phyloP scores from a whole-genome alignment of 2,888 invertebrate species.

The Acholoe squamosa region DNA sequence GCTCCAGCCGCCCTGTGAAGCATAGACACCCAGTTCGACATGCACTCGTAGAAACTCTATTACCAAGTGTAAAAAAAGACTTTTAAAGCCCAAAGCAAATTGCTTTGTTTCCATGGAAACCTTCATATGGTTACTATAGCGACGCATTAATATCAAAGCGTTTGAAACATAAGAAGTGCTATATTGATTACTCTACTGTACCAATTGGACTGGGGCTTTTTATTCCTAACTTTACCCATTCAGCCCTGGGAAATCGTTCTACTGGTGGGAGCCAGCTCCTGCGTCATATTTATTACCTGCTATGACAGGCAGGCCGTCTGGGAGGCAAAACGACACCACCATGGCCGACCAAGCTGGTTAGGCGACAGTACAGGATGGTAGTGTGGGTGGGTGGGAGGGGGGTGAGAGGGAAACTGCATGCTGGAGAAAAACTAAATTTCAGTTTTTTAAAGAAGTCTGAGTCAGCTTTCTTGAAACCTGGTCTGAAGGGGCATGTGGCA shows the following conservation, averaged over 20 bases:
- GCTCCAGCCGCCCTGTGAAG: background rate
- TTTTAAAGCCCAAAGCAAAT: background rate
- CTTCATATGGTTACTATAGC: constrained; percentile 51
- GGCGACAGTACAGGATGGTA: background rate
- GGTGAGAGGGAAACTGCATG: background rate
- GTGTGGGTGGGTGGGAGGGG: background rate
- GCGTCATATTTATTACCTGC: constrained; percentile 33
- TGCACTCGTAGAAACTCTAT: constrained; percentile 4
- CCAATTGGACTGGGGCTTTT: constrained; percentile 10
- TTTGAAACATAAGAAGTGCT: constrained; percentile 46
- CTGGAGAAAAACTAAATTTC: background rate
- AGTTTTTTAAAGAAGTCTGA: constrained; percentile 14
- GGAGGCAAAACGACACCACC: background rate
- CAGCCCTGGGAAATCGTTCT: constrained; percentile 35
- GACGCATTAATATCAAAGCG: constrained; percentile 57
- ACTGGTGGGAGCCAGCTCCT: background rate
- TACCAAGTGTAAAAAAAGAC: background rate
- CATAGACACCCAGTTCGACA: background rate
- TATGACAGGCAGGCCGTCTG: constrained; percentile 23
- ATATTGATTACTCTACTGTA: constrained; percentile 37
- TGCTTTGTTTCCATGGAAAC: constrained; percentile 48
- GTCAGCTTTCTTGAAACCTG: background rate
- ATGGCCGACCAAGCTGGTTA: background rate
- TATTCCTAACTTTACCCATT: background rate
- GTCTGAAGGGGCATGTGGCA: background rate